Evolutionary conservation across 2,888 invertebrate species (phyloP).

Genomic region (Nowickia ferox): DNA sequence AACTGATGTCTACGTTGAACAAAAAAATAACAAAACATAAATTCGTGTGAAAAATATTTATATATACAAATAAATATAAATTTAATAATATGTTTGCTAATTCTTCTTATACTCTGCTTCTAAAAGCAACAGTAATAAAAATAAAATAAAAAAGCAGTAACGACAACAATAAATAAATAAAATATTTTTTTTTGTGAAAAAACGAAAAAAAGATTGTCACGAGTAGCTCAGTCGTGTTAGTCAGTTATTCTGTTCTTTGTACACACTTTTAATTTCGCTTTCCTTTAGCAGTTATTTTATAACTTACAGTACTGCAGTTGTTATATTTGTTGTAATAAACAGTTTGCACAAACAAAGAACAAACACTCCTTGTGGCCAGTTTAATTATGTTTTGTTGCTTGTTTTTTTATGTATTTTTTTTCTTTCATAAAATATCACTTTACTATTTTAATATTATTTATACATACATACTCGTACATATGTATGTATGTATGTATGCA

Average conservation of each 20-base stretch:
- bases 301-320: conserved; percentile 6
- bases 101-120: neutral
- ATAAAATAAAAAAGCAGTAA: neutral
- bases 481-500: too few species aligned
- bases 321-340: conserved; percentile 12
- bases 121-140: neutral
- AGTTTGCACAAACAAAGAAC: conserved; percentile 49
- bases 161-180: conserved; percentile 4
- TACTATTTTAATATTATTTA: neutral
- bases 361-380: conserved; percentile 65
- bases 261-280: conserved; percentile 69
- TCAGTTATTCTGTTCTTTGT: conserved; percentile 13
- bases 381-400: conserved; percentile 11
- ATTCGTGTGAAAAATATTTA: conserved; percentile 54
- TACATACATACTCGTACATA: too few species aligned
- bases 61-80: conserved; percentile 44
- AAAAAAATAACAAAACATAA: conserved; percentile 36
- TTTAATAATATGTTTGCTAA: conserved; percentile 34
- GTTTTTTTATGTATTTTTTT: conserved; percentile 23
- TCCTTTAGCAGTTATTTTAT: conserved; percentile 64
- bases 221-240: conserved; percentile 44
- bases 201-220: conserved; percentile 57
- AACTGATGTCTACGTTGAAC: conserved; percentile 18
- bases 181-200: conserved; percentile 7
- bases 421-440: conserved; percentile 38